Evolutionary conservation across 2,888 invertebrate species (phyloP), one percentile per base, ranked within the genome.

Genomic region (Muscina levida): DNA sequence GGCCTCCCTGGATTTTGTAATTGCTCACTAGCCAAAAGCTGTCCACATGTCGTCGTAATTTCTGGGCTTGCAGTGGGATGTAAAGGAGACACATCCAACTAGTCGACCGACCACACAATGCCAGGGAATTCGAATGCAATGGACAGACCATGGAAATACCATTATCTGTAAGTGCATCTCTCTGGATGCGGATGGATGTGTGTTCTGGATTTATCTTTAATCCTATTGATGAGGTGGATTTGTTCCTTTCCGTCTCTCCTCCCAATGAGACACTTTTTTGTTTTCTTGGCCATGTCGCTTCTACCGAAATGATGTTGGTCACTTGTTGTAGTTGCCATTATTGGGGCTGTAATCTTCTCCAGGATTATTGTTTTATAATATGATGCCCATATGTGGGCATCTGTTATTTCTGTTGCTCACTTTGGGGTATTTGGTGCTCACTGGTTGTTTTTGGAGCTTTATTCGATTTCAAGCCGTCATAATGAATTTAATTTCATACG

Each of bases 281-380:
- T 53, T 53, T 39, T 51, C 68, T 68, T 68, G 53, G 42, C n/a
- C 42, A 68, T 56, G 53, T 39, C 53, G 39, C 39, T 68, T 19
- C 42, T 19, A 13, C 62, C 62, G 13, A 42, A 22, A 22, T 39
- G 62, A 62, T 62, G 39, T 62, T 62, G 62, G 62, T 62, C 62
- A 62, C 62, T 62, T 62, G 62, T 42, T 62, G 73, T 73, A 56
- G 53, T 48, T 65, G 62, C 44, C 26, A 67, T 70, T 48, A 19
- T 72, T n/a, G 67, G 37, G 67, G 1, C 57, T 79, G 79, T 79
- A 79, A 76, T 79, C 79, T 53, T 53, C 24, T 39, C n/a, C 11
- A 11, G 22, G 24, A 68, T 22, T 68, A 68, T 24, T 51, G 67
- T 73, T 66, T 59, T 77, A 73, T 73, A 51, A 48, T 56, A 80